Conservation (phyloP, 1,140 invertebrate species). For the Drosophila tristis region DNA sequence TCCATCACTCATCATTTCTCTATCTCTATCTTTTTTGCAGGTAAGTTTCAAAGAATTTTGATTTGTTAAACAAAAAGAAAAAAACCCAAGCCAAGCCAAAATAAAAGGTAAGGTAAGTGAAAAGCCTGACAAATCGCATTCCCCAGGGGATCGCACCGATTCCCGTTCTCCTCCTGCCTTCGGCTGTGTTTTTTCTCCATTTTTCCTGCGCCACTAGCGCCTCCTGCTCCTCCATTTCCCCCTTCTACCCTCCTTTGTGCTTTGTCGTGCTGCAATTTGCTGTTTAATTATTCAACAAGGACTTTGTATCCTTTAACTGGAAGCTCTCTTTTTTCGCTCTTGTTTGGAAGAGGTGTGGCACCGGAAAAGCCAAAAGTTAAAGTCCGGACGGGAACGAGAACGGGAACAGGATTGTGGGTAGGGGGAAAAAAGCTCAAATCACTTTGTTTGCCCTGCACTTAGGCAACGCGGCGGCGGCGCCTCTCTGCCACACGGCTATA, state of each 20-base stretch:
- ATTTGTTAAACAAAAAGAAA: slow-evolving; percentile 31
- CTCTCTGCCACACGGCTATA: slow-evolving; percentile 52
- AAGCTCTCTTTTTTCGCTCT: neutral
- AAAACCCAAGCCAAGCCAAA: slow-evolving; percentile 9
- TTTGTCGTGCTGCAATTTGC: slow-evolving; percentile 67
- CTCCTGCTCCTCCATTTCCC: neutral
- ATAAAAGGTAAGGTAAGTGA: slow-evolving; percentile 41
- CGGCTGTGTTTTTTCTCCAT: too few species aligned
- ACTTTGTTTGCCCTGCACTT: slow-evolving; percentile 72
- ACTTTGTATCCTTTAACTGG: slow-evolving; percentile 56
- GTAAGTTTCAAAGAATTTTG: slow-evolving; percentile 54
- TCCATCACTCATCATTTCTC: slow-evolving; percentile 29
- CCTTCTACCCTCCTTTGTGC: neutral
- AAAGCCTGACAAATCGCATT: neutral
- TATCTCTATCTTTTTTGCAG: slow-evolving; percentile 39
- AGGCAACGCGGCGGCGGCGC: slow-evolving; percentile 29
- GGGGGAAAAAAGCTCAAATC: slow-evolving; percentile 48
- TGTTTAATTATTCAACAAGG: slow-evolving; percentile 68
- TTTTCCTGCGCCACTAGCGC: slow-evolving; percentile 19
- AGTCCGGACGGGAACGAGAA: neutral
- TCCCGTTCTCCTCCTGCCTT: too few species aligned
- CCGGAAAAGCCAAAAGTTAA: slow-evolving; percentile 37
- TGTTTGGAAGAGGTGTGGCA: neutral
- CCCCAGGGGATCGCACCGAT: too few species aligned
- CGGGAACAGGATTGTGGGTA: neutral